Evolutionary conservation across 2,797 vertebrate genomes (phyloP).

Genomic region (Sternotherus odoratus): DNA sequence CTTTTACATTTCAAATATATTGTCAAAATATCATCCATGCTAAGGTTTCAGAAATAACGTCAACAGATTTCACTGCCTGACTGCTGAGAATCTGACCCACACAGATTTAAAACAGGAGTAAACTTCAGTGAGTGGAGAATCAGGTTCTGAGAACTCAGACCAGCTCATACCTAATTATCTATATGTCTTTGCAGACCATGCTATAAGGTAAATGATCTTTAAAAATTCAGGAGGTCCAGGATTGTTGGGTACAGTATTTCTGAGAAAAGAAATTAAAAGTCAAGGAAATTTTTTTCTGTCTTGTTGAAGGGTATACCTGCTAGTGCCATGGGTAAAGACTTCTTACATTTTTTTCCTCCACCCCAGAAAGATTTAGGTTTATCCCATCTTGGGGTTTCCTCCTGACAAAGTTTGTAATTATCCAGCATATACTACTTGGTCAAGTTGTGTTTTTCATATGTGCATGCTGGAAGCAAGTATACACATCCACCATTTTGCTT

Average conservation of each 20-base stretch:
- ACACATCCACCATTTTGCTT: background rate
- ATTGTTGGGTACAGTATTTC: background rate
- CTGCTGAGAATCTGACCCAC: background rate
- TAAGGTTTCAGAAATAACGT: background rate
- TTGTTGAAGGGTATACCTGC: fast-evolving
- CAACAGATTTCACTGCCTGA: background rate
- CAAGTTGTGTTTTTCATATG: background rate
- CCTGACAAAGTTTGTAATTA: background rate
- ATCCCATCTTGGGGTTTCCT: background rate
- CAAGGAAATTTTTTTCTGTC: background rate
- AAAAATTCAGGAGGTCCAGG: background rate
- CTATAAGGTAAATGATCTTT: background rate
- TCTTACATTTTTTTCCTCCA: background rate
- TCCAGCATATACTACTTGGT: background rate
- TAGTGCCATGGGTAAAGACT: background rate
- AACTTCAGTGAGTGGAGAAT: background rate
- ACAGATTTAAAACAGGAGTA: background rate
- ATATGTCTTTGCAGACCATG: background rate
- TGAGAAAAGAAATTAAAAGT: background rate
- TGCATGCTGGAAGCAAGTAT: background rate
- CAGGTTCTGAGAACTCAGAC: background rate
- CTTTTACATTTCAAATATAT: background rate
- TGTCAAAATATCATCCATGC: background rate
- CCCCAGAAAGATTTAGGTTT: no score
- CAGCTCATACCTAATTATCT: background rate